phyloP scores from a whole-genome alignment of 2,797 vertebrate species.

The Enteromius anoplus region DNA sequence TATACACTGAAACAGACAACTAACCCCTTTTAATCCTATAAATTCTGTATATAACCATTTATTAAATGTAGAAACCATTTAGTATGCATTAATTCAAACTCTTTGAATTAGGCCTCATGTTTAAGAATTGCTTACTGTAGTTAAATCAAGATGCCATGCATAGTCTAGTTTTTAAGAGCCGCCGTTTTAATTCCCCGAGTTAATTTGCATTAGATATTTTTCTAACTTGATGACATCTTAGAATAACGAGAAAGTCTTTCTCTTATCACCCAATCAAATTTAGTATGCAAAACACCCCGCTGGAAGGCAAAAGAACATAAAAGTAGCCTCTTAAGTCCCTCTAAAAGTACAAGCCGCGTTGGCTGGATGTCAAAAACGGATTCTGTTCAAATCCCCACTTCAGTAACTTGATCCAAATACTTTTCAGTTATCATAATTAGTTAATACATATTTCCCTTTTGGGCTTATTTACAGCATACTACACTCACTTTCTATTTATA shows the following conservation, averaged over 20 bases:
- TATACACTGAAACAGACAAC: neutral
- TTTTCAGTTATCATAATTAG: neutral
- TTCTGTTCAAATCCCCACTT: neutral
- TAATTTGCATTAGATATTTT: neutral
- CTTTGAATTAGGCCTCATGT: no score
- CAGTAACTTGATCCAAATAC: neutral
- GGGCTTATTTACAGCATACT: neutral
- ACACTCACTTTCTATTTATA: neutral
- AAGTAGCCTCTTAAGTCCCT: neutral
- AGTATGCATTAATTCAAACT: neutral
- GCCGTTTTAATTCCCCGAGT: neutral
- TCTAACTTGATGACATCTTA: neutral
- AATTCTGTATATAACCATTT: neutral
- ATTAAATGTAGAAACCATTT: neutral
- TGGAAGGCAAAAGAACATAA: neutral
- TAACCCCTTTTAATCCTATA: neutral
- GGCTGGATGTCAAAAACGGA: neutral
- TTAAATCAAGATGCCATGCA: neutral
- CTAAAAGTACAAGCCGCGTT: neutral
- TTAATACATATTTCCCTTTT: neutral
- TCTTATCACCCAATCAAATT: neutral
- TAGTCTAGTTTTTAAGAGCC: neutral
- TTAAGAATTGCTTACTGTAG: neutral
- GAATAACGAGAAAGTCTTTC: neutral
- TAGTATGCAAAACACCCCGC: neutral